Evolutionary conservation across 2,797 vertebrate genomes (phyloP), one percentile per base, ranked within the genome.

Genomic region (Limosa lapponica): DNA sequence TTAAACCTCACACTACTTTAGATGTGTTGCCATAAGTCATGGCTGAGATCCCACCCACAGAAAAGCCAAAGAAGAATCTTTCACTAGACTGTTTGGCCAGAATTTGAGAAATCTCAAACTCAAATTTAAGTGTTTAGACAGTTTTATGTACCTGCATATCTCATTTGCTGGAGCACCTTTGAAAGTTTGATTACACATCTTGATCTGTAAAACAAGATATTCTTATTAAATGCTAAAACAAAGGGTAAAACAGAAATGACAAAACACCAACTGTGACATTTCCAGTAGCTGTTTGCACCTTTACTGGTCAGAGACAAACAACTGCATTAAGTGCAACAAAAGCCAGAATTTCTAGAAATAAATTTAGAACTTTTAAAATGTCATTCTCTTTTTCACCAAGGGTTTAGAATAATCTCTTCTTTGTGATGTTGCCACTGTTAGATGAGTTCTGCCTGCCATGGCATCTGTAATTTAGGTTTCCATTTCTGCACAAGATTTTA

Each of bases 401-500:
- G 37, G 9, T 91, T 95, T 90, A 93, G 80, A 95, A 95, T 90
- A 94, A 93, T 70, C 51, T 30, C 32, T 91, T 85, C 84, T 86
- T 95, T 92, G 85, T 90, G 80, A 93, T 90, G 81, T 90, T 94
- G 83, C 87, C 52, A 14, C 95, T 86, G 86, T 82, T 78, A 94
- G 70, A 95, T 54, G 83, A 96, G 73, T 93, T 95, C 93, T 95
- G 91, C 89, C 93, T 95, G 94, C 93, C 95, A 90, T 82, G 71
- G 94, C 95, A 95, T 94, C 83, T 96, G 67, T 96, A 96, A 97
- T 97, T 95, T 96, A 96, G 93, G 95, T 96, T 97, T 97, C 94
- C 96, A 94, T 96, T 95, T 96, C 96, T 95, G 95, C 94, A 93
- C 81, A 84, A 73, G 86, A 87, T 93, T 96, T 97, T 95, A 96